Percentiles rank a stretch among this genome's conserved stretches.
phyloP scores from a whole-genome alignment of 2,797 vertebrate species.

The Ambastaia sidthimunki region DNA sequence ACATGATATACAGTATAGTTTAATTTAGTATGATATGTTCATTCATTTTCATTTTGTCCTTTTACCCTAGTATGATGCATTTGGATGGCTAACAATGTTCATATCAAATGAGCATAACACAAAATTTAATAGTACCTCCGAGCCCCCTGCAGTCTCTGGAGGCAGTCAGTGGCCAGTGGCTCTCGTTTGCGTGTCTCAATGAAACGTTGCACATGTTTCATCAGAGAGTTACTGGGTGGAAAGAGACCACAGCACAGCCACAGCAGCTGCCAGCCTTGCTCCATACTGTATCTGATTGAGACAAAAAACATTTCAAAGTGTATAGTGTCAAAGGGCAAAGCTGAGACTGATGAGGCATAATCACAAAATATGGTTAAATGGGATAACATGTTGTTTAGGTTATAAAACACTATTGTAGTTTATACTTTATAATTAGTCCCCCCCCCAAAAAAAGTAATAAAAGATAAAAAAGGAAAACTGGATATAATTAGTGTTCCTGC shows the following conservation, averaged over 20 bases:
- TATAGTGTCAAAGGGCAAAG: background rate
- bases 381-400: background rate
- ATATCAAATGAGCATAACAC: background rate
- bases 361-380: background rate
- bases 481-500: background rate
- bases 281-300: conserved; percentile 87
- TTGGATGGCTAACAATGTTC: background rate
- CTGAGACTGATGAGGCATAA: background rate
- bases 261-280: conserved; percentile 93
- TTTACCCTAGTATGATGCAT: background rate
- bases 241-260: conserved; percentile 97
- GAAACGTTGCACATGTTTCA: conserved; percentile 89
- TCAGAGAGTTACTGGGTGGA: conserved; percentile 84
- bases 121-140: conserved; percentile 78
- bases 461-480: background rate
- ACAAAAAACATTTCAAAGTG: background rate
- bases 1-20: background rate
- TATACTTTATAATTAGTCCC: conserved; percentile 1
- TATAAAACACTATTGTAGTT: background rate
- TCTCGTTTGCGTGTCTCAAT: conserved; percentile 84
- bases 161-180: conserved; percentile 81
- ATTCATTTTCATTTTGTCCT: background rate
- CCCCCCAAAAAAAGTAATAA: background rate
- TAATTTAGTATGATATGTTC: background rate
- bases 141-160: conserved; percentile 83